Base-by-base conservation (phyloP, 2,113 vertebrate genomes). In the Amphilophus citrinellus region DNA sequence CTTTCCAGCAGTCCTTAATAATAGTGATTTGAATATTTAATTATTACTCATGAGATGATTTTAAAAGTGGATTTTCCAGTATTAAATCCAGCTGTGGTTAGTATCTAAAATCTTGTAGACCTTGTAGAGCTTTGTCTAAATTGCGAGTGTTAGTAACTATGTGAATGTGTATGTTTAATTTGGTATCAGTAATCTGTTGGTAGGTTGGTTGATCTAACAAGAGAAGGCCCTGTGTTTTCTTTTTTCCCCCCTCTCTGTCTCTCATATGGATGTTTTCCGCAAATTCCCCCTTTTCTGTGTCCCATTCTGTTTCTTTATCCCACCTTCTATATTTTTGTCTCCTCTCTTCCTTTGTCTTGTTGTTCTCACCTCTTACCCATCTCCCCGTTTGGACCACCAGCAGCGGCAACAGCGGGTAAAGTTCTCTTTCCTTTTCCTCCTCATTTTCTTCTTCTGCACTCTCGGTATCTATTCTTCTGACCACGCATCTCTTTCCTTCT, bases 391-490 rank as follows among this genome's bases (percentile, higher is more conserved):
- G 95, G 94, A 95, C 90, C 93, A 92, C 79, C 42, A 71, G 10
- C 96, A 95, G 78, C 88, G 90, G 95, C 92, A 93, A 93, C 92
- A 91, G 93, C 92, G 95, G 96, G 96, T 96, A 96, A 96, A 95
- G 93, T 93, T 93, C 84, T 89, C 88, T 91, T 82, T 84, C 87
- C 87, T 84, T 88, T 80, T 78, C 90, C 84, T 85, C 77, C 60
- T 76, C 66, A 78, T 90, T 88, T 87, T 80, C 84, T 90, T 47
- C 77, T 61, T 82, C 79, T 90, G 90, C 91, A 82, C 78, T 81
- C 79, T 91, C 56, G 61, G 82, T 60, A 85, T 87, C 81, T 80
- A 83, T 82, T 86, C 86, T 83, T 88, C 90, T 84, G 59, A 79
- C 66, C 84, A 87, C 90, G 79, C 56, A 61, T 89, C 73, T 89